Base-by-base conservation (phyloP, 2,113 vertebrate species). In the Sceloporus tristichus region DNA sequence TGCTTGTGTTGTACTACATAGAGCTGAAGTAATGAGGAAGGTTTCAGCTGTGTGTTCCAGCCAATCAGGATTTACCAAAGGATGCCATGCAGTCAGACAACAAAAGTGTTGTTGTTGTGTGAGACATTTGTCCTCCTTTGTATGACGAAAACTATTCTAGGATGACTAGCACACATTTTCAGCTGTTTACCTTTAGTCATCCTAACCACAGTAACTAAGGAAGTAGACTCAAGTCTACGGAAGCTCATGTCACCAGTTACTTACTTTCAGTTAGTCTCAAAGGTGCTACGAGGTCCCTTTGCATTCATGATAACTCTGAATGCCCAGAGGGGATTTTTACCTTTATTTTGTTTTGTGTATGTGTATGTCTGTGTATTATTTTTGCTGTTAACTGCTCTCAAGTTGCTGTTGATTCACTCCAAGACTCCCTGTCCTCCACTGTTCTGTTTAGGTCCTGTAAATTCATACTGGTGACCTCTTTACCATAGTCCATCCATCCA, bases 1-100 rank as follows among this genome's bases (percentile, higher is more conserved):
- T 71, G 53, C 82, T 77, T 83, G n/a, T 88, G 38, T 25, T 84
- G 9, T 71, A 27, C 27, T 18, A 48, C 86, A 74, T 25, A 75
- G 82, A 88, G 38, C 74, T 40, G 18, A 80, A 79, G 27, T 42
- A 79, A 71, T 73, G 42, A 85, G 76, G n/a, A 83, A 78, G 56
- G 14, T 29, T 53, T 62, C 56, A 82, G 3, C 40, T 53, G 65
- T 74, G 19, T 9, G 5, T 59, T 42, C 62, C 38, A 82, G 71
- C 71, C 81, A 88, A 78, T 84, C 73, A 84, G 74, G 8, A 68
- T 10, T 66, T 68, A 29, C 21, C 40, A 40, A 34, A 79, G n/a
- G 34, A 71, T 73, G 53, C 25, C n/a, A 70, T 78, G 54, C 62
- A 59, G 13, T 87, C 48, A 48, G 7, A 48, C 4, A 48, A 48